These are phyloP conservation scores for Drosophila maculinotata DNA, from an alignment of 2,888 invertebrate genomes.

Conservation along the genomic window DNA sequence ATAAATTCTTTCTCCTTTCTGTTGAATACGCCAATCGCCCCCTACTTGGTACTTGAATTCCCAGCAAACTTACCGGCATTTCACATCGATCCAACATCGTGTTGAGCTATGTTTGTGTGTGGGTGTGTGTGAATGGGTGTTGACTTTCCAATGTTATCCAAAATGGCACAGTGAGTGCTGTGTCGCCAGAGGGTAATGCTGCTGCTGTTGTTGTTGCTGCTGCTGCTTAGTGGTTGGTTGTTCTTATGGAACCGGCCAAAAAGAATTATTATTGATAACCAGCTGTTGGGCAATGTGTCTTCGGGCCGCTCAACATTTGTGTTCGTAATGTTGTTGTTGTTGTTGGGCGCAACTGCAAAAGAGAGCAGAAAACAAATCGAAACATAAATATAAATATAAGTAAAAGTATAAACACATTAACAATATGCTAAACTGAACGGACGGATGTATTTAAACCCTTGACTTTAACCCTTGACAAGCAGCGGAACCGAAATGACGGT, in stretches of 20 bases:
- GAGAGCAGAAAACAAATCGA: slow-evolving; percentile 26
- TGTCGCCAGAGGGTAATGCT: slow-evolving; percentile 35
- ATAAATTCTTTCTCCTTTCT: slow-evolving; percentile 3
- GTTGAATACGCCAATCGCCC: background rate
- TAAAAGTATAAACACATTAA: slow-evolving; percentile 46
- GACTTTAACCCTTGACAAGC: slow-evolving; percentile 69
- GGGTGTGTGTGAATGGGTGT: slow-evolving; percentile 18
- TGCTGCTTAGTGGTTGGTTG: slow-evolving; percentile 57
- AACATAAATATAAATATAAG: slow-evolving; percentile 26
- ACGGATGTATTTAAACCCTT: slow-evolving; percentile 67
- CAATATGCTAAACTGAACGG: slow-evolving; percentile 45
- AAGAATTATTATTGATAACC: slow-evolving; percentile 65
- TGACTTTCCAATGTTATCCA: slow-evolving; percentile 54
- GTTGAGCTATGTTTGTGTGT: slow-evolving; percentile 39
- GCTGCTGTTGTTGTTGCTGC: background rate
- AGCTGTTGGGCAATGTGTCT: slow-evolving; percentile 67
- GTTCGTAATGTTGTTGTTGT: slow-evolving; percentile 49
- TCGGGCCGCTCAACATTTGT: slow-evolving; percentile 80
- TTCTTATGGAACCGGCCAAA: slow-evolving; percentile 61
- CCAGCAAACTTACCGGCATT: slow-evolving; percentile 80
- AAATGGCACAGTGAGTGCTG: slow-evolving; percentile 51
- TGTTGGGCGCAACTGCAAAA: slow-evolving; percentile 66
- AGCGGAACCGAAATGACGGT: slow-evolving; percentile 30
- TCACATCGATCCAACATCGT: slow-evolving; percentile 84
- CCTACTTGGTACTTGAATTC: background rate